phyloP scores from a whole-genome alignment of 64 coral and sea anemone species.

The Actinia equina region DNA sequence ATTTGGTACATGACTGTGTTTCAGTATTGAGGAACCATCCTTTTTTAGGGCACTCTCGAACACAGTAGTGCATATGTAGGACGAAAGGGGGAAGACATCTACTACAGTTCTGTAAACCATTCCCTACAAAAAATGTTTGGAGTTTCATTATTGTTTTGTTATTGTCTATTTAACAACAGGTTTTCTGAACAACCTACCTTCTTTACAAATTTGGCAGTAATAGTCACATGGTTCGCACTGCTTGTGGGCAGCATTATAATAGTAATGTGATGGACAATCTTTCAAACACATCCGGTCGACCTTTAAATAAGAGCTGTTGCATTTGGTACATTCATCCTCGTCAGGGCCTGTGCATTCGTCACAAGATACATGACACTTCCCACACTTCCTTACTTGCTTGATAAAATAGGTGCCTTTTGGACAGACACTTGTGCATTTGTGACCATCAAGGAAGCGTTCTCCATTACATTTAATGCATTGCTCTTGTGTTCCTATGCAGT shows the following conservation, averaged over 20 bases:
- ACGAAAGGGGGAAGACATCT: conserved; percentile 81
- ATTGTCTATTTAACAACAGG: background rate
- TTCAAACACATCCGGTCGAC: conserved; percentile 48
- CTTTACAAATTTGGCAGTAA: conserved; percentile 77
- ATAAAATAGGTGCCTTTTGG: conserved; percentile 69
- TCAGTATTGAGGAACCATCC: conserved; percentile 64
- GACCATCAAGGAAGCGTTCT: conserved; percentile 39
- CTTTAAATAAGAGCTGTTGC: conserved; percentile 45
- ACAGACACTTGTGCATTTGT: conserved; percentile 67
- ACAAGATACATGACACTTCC: conserved; percentile 68
- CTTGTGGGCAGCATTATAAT: conserved; percentile 42
- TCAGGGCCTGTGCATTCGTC: conserved; percentile 66
- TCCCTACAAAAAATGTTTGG: conserved; percentile 42
- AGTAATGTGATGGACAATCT: conserved; percentile 80
- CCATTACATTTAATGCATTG: conserved; percentile 60
- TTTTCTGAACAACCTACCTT: conserved; percentile 35
- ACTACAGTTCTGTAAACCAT: conserved; percentile 85
- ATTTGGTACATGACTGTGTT: conserved; percentile 59
- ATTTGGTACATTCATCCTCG: conserved; percentile 58
- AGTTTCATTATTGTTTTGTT: too few species aligned
- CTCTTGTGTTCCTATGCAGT: conserved; percentile 45
- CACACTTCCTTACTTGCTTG: conserved; percentile 47
- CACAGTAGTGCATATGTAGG: conserved; percentile 68
- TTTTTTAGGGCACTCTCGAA: conserved; percentile 65
- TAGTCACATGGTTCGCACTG: conserved; percentile 96